phyloP scores from a whole-genome alignment of 2,797 vertebrate genomes.

The Betta splendens region DNA sequence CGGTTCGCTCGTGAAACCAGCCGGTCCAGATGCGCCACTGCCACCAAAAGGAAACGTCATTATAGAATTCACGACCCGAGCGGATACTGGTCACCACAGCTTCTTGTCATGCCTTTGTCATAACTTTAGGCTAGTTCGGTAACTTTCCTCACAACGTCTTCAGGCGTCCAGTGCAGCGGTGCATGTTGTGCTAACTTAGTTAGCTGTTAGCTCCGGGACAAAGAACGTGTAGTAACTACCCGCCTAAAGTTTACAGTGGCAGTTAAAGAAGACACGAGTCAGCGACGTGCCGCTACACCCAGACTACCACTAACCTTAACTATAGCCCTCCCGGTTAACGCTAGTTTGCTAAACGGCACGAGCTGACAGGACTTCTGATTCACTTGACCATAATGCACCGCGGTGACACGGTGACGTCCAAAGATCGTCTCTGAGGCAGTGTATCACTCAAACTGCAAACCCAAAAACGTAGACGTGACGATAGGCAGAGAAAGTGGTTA shows the following conservation, averaged over 20 bases:
- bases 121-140: not conserved
- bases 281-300: not conserved
- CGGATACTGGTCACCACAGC: not conserved
- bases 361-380: conserved; percentile 6
- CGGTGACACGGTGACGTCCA: conserved; percentile 14
- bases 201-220: conserved; percentile 9
- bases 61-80: accelerated
- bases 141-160: not conserved
- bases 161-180: not conserved
- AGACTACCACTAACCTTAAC: too few species aligned
- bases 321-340: not conserved
- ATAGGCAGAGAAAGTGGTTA: too few species aligned
- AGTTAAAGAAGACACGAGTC: not conserved
- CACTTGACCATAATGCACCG: conserved; percentile 61
- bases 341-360: not conserved
- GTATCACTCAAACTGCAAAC: not conserved
- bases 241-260: not conserved
- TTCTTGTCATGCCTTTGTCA: too few species aligned
- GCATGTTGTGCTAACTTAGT: conserved; percentile 42
- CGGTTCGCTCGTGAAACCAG: not conserved
- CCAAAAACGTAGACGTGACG: too few species aligned
- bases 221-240: not conserved
- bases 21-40: not conserved
- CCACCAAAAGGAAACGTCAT: not conserved
- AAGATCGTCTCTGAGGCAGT: conserved; percentile 41